Evolutionary conservation across 2,888 invertebrate species (phyloP).

Genomic region (Stratiomys singularior): DNA sequence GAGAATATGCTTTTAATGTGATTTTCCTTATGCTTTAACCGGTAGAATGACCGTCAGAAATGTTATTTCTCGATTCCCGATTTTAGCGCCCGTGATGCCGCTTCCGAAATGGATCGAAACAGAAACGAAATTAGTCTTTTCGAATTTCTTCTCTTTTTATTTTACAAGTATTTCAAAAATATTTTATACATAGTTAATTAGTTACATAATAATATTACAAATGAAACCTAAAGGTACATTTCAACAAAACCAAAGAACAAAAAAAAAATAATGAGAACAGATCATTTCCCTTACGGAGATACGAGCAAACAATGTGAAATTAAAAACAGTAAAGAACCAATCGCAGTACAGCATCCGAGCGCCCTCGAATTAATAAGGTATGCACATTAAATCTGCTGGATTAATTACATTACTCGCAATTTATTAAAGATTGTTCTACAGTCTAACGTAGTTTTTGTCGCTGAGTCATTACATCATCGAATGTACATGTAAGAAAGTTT

Average conservation of each 20-base stretch:
- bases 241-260: constrained; percentile 13
- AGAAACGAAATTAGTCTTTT: too few relatives aligned
- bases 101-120: too few relatives aligned
- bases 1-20: too few relatives aligned
- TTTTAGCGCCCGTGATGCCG: too few relatives aligned
- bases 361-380: neutral
- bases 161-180: constrained; percentile 43
- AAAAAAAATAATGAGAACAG: too few relatives aligned
- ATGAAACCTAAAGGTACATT: constrained; percentile 15
- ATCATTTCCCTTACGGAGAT: neutral
- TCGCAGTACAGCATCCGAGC: neutral
- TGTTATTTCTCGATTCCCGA: too few relatives aligned
- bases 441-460: neutral
- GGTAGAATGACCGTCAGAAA: too few relatives aligned
- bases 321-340: neutral
- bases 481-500: neutral
- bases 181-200: constrained; percentile 31
- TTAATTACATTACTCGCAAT: neutral
- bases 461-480: neutral
- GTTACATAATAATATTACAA: constrained; percentile 39
- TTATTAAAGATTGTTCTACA: neutral
- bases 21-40: too few relatives aligned
- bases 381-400: neutral
- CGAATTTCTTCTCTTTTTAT: constrained; percentile 7
- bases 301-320: neutral